A percentile compares a stretch with the other conserved stretches of the same genome.
Conservation (phyloP, 1,140 invertebrate genomes). For the Cotesia vestalis region DNA sequence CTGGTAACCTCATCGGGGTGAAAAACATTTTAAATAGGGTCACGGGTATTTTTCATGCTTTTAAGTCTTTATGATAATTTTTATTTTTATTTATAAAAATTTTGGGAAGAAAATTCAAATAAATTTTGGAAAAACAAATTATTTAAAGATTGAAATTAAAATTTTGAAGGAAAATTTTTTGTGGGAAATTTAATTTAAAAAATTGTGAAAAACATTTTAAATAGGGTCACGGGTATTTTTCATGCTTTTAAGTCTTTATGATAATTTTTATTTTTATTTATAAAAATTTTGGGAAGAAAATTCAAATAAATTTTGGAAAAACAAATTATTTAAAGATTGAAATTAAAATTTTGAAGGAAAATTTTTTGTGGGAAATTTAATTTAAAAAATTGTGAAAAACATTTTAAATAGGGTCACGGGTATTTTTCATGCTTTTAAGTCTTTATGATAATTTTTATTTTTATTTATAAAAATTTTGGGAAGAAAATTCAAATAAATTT, state of each 20-base stretch:
- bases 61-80: not conserved
- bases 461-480: not conserved
- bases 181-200: too few species aligned
- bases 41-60: not conserved
- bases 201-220: not conserved
- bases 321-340: too few species aligned
- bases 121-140: too few species aligned
- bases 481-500: not conserved
- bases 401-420: constrained; percentile 2
- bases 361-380: too few species aligned
- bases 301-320: not conserved
- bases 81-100: not conserved
- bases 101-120: not conserved
- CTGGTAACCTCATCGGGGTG: not conserved
- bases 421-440: not conserved
- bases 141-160: too few species aligned
- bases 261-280: not conserved
- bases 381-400: not conserved
- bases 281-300: not conserved
- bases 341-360: too few species aligned
- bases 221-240: constrained; percentile 6
- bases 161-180: too few species aligned
- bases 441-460: not conserved
- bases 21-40: not conserved
- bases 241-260: not conserved